These are phyloP conservation scores for Vultur gryphus DNA, from an alignment of 2,797 vertebrate genomes.

Conservation along the genomic window DNA sequence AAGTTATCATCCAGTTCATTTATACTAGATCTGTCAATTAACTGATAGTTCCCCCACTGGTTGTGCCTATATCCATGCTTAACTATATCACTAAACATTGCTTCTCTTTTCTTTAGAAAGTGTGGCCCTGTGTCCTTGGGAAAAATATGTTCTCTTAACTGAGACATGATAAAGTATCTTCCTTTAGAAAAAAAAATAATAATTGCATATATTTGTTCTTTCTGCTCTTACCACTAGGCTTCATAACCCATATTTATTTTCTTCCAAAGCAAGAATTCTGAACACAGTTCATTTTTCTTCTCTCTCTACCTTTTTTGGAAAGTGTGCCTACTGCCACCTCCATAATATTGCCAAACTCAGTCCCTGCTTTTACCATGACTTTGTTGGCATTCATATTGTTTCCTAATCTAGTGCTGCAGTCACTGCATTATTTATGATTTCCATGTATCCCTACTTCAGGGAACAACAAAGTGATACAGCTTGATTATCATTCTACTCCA, in stretches of 20 bases:
- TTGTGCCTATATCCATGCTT: background rate
- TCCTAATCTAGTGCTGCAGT: background rate
- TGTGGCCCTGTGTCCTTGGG: background rate
- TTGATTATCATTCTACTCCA: background rate
- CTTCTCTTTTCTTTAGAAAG: background rate
- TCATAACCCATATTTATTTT: background rate
- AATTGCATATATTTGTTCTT: background rate
- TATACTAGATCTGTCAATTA: background rate
- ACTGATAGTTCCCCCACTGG: background rate
- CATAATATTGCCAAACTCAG: background rate
- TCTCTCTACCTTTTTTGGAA: background rate
- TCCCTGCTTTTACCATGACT: background rate
- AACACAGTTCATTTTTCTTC: background rate
- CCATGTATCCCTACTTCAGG: background rate
- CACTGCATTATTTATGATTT: conserved; percentile 20
- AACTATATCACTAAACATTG: background rate
- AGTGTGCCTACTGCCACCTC: background rate
- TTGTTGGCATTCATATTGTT: background rate
- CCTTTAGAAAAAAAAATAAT: background rate
- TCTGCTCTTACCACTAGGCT: background rate
- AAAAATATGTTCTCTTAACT: background rate
- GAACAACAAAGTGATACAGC: background rate
- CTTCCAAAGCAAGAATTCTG: background rate
- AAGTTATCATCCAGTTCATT: background rate
- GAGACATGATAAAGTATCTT: background rate